phyloP scores from a whole-genome alignment of 2,888 invertebrate species.

The Drepana falcataria region DNA sequence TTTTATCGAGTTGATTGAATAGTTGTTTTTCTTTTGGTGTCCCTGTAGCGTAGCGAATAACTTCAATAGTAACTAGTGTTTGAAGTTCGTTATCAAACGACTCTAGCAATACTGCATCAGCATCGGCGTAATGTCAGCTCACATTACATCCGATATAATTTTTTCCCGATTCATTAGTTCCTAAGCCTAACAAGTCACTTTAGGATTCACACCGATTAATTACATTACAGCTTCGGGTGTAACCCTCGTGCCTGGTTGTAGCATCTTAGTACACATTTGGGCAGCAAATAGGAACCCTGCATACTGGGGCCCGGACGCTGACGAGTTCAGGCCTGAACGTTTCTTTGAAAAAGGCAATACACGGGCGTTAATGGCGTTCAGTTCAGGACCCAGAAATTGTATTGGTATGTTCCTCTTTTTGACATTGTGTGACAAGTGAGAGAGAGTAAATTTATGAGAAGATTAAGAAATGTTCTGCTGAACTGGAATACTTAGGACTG shows the following conservation, averaged over 20 bases:
- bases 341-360: slow-evolving; percentile 31
- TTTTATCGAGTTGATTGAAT: too few species aligned
- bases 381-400: slow-evolving; percentile 37
- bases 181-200: neutral
- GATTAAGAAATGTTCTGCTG: too few species aligned
- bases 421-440: too few species aligned
- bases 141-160: neutral
- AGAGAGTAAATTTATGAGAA: too few species aligned
- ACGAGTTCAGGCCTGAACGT: slow-evolving; percentile 44
- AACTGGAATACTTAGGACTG: too few species aligned
- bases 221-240: slow-evolving; percentile 31
- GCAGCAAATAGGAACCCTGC: slow-evolving; percentile 41
- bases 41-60: too few species aligned
- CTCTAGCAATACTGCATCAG: too few species aligned
- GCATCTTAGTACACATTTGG: slow-evolving; percentile 33
- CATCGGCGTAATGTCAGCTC: too few species aligned
- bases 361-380: slow-evolving; percentile 37
- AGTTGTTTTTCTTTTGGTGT: too few species aligned
- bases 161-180: neutral
- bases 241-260: slow-evolving; percentile 24
- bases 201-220: neutral
- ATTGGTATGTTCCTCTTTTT: slow-evolving; percentile 25
- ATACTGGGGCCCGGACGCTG: slow-evolving; percentile 47
- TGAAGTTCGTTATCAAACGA: too few species aligned
- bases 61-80: too few species aligned